These are phyloP conservation scores for Stichopus horrens DNA, from an alignment of 53 echinoderm and acorn worm species.

Conservation along the genomic window DNA sequence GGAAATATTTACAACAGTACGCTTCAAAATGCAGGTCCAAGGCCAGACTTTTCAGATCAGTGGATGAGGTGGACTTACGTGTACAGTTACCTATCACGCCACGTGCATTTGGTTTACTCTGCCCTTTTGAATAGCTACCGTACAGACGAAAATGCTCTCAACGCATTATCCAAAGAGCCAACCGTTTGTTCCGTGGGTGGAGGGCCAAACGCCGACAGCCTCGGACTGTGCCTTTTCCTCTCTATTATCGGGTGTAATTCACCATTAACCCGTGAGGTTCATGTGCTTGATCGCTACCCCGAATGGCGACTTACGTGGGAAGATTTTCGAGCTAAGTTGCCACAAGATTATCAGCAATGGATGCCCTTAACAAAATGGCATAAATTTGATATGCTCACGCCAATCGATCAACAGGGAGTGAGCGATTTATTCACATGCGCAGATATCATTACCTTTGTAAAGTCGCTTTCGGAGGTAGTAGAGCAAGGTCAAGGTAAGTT, in stretches of 20 bases:
- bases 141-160: neutral
- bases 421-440: too few species aligned
- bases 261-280: neutral
- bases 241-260: neutral
- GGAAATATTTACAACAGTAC: neutral
- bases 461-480: too few species aligned
- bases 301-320: neutral
- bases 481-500: too few species aligned
- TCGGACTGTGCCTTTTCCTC: neutral
- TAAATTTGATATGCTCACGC: too few species aligned
- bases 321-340: neutral
- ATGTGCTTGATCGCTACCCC: neutral
- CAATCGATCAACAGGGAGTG: too few species aligned
- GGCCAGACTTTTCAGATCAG: neutral
- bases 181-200: neutral
- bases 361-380: too few species aligned
- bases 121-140: neutral
- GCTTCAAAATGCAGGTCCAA: neutral
- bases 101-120: neutral
- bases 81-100: neutral
- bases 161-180: neutral
- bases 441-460: too few species aligned
- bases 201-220: neutral
- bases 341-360: too few species aligned
- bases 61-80: neutral